Percentiles rank a stretch among this genome's conserved stretches.
Conservation (phyloP, 2,888 invertebrate species). For the Epiblema foenella region DNA sequence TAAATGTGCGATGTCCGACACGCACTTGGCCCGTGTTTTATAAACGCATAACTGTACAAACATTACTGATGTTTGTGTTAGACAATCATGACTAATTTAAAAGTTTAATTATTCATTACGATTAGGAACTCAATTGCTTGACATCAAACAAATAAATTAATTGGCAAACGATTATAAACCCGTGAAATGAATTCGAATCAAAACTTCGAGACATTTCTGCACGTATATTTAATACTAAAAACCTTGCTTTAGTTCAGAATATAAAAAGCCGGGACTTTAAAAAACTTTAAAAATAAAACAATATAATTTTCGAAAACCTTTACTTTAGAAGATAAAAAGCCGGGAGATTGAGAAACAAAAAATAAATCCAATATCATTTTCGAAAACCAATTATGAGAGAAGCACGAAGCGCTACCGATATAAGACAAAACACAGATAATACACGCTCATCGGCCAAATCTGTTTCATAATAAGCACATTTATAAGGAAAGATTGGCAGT, state of each 20-base stretch:
- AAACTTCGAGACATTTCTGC: not conserved
- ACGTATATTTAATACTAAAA: too few relatives aligned
- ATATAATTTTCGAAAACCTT: too few relatives aligned
- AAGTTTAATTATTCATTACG: conserved; percentile 22
- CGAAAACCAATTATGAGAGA: not conserved
- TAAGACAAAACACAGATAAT: conserved; percentile 2
- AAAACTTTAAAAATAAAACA: too few relatives aligned
- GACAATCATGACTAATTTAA: not conserved
- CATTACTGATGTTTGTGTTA: not conserved
- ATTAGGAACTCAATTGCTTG: not conserved
- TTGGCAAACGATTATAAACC: too few relatives aligned
- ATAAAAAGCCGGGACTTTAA: too few relatives aligned
- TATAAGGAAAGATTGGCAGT: conserved; percentile 40
- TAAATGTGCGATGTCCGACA: too few relatives aligned
- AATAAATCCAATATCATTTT: not conserved
- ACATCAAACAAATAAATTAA: too few relatives aligned
- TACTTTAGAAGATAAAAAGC: too few relatives aligned
- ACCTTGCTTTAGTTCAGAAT: too few relatives aligned
- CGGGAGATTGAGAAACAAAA: not conserved
- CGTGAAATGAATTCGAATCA: not conserved
- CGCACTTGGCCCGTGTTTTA: too few relatives aligned
- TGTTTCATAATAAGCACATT: conserved; percentile 33
- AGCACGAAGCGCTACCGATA: not conserved
- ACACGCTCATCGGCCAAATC: conserved; percentile 19
- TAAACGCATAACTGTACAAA: too few relatives aligned